phyloP scores from a whole-genome alignment of 2,113 vertebrate genomes.

The Varanus komodoensis region DNA sequence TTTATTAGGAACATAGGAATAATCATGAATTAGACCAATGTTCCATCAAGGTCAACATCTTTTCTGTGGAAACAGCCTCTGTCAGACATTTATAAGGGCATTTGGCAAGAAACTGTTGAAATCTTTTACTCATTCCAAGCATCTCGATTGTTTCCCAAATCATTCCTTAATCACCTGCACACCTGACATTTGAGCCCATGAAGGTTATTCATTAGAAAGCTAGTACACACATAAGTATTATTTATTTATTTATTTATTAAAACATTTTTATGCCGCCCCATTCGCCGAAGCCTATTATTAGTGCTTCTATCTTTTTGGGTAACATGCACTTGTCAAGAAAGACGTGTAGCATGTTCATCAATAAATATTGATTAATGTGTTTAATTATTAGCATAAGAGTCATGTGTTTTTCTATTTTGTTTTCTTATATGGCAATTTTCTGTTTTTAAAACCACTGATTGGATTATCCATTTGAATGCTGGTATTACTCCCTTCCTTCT shows the following conservation, averaged over 20 bases:
- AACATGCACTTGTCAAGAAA: neutral
- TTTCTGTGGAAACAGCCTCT: neutral
- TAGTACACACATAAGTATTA: neutral
- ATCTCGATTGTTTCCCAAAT: neutral
- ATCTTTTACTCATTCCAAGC: neutral
- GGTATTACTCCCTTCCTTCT: neutral
- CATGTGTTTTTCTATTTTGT: neutral
- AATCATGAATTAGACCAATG: neutral
- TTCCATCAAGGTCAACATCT: neutral
- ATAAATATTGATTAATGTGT: neutral
- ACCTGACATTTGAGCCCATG: neutral
- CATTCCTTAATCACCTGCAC: neutral
- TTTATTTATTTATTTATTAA: too few relatives aligned
- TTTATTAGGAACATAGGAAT: neutral
- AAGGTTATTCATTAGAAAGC: neutral
- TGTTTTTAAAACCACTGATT: neutral
- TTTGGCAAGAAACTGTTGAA: constrained; percentile 12
- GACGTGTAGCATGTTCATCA: neutral
- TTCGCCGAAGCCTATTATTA: neutral
- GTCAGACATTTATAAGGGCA: neutral
- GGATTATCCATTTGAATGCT: neutral
- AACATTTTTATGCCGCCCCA: too few relatives aligned
- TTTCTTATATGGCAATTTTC: neutral
- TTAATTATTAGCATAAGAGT: neutral
- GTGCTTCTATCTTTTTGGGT: neutral